Evolutionary conservation across 2,888 invertebrate genomes (phyloP).

Genomic region (Vesta saturnalis): DNA sequence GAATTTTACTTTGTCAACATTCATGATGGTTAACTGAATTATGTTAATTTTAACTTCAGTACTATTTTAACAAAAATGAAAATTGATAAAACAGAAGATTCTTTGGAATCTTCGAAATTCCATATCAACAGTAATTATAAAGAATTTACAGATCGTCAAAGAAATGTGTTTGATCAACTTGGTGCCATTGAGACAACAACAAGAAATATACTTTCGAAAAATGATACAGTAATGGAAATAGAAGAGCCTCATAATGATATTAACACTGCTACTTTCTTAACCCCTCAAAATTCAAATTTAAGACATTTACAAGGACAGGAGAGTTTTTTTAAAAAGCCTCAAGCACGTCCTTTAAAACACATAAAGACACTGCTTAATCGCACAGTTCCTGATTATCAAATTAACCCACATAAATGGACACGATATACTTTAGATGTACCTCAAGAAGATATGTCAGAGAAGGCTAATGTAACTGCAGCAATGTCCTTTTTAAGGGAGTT

Average conservation of each 20-base stretch:
- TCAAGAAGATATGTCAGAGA: slow-evolving; percentile 79
- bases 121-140: slow-evolving; percentile 48
- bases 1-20: too few species aligned
- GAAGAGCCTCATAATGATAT: slow-evolving; percentile 45
- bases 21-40: too few species aligned
- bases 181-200: slow-evolving; percentile 57
- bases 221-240: slow-evolving; percentile 44
- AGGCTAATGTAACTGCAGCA: slow-evolving; percentile 80
- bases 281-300: slow-evolving; percentile 61
- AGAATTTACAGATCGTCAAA: slow-evolving; percentile 69
- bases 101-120: slow-evolving; percentile 19
- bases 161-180: slow-evolving; percentile 75
- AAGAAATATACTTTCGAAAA: slow-evolving; percentile 29
- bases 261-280: slow-evolving; percentile 52
- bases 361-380: slow-evolving; percentile 57
- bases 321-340: slow-evolving; percentile 82
- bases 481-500: slow-evolving; percentile 78
- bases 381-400: slow-evolving; percentile 67
- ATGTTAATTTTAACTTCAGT: too few species aligned
- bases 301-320: slow-evolving; percentile 75
- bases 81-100: slow-evolving; percentile 10
- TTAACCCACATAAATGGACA: slow-evolving; percentile 84
- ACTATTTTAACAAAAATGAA: too few species aligned
- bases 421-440: slow-evolving; percentile 83
- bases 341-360: slow-evolving; percentile 56